Conservation (phyloP, 1,140 invertebrate species). For the Plutomurus gul region DNA sequence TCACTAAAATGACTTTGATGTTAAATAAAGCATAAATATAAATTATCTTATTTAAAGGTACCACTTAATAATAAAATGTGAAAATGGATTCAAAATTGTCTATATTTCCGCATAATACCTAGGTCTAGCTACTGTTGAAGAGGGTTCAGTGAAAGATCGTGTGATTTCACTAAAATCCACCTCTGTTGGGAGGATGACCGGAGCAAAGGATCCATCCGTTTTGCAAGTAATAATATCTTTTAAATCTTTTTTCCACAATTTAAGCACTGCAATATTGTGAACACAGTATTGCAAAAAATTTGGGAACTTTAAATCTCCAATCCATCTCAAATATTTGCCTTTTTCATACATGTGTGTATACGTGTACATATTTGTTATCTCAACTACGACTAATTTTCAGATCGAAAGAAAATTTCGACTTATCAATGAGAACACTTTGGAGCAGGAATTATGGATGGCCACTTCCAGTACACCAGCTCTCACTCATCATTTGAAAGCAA, state of each 20-base stretch:
- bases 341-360: too few species aligned
- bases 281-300: too few species aligned
- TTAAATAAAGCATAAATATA: too few species aligned
- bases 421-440: conserved; percentile 58
- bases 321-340: too few species aligned
- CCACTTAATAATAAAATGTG: too few species aligned
- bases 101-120: not conserved
- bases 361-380: too few species aligned
- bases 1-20: too few species aligned
- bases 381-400: conserved; percentile 49
- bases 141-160: conserved; percentile 59
- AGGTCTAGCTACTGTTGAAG: conserved; percentile 65
- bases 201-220: conserved; percentile 63
- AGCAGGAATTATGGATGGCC: conserved; percentile 65
- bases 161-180: conserved; percentile 60
- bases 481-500: conserved; percentile 65
- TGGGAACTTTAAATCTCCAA: too few species aligned
- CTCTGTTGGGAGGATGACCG: conserved; percentile 61
- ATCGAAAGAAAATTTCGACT: conserved; percentile 60
- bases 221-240: conserved; percentile 57
- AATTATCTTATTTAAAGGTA: conserved; percentile 11
- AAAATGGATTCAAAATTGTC: not conserved
- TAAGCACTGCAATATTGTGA: not conserved
- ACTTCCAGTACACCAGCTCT: conserved; percentile 62
- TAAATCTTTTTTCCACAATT: not conserved